phyloP scores from a whole-genome alignment of 53 echinoderm and acorn worm genomes.

The Pentamera pediparva region DNA sequence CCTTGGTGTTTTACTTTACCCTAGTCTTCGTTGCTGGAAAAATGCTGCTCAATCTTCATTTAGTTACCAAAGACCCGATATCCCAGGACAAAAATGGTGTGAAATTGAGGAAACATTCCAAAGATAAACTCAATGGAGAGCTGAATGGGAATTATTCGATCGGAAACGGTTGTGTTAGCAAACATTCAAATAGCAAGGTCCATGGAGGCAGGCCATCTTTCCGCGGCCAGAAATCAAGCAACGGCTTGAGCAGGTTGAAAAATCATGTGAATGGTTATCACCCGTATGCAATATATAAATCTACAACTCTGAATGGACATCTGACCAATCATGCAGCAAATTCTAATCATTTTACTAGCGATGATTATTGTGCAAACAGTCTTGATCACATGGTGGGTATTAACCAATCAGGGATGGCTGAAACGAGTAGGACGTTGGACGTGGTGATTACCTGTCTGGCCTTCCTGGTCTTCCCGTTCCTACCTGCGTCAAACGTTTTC shows the following conservation, averaged over 20 bases:
- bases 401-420: not conserved
- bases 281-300: not conserved
- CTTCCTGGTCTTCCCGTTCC: constrained; percentile 72
- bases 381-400: not conserved
- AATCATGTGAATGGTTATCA: not conserved
- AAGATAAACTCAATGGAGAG: not conserved
- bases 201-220: not conserved
- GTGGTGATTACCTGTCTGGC: constrained; percentile 53
- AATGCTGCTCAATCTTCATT: not conserved
- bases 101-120: not conserved
- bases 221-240: not conserved
- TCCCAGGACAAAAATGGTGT: not conserved
- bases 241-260: constrained; percentile 36
- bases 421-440: constrained; percentile 50
- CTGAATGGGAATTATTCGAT: constrained; percentile 14
- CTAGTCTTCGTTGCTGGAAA: constrained; percentile 2
- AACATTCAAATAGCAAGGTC: constrained; percentile 9
- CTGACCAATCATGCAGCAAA: not conserved
- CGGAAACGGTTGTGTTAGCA: not conserved
- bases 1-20: constrained; percentile 44
- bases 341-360: too few relatives aligned
- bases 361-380: too few relatives aligned
- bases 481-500: constrained; percentile 85
- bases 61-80: not conserved
- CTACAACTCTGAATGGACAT: not conserved